phyloP scores from a whole-genome alignment of 2,888 invertebrate genomes.

The Rugalucina vietnamica region DNA sequence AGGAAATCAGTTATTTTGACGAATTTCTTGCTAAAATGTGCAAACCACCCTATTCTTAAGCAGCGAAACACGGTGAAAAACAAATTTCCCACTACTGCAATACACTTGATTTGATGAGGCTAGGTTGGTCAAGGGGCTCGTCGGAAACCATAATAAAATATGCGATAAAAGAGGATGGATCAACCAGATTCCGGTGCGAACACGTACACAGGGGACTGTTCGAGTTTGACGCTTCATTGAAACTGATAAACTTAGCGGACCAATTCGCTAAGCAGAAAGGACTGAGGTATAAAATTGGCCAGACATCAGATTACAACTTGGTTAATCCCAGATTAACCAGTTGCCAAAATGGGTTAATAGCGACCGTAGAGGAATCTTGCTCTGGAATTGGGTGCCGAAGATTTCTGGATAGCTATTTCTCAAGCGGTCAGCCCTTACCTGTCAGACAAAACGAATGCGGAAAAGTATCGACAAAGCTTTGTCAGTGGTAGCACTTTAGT shows the following conservation, averaged over 20 bases:
- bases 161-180: no score
- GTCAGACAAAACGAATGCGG: neutral
- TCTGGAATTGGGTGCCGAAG: neutral
- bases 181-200: neutral
- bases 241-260: neutral
- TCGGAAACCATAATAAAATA: no score
- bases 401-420: neutral
- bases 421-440: neutral
- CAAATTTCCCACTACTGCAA: no score
- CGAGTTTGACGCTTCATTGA: neutral
- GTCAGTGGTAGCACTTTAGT: neutral
- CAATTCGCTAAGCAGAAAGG: neutral
- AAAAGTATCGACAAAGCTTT: neutral
- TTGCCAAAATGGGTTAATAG: neutral
- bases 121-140: no score
- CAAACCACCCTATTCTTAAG: no score
- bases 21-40: no score
- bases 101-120: no score
- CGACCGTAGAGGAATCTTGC: neutral
- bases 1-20: no score
- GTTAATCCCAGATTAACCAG: neutral
- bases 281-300: neutral
- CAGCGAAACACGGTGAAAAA: no score
- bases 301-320: neutral
- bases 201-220: neutral